These are phyloP conservation scores for Mobula birostris DNA, from an alignment of 2,113 vertebrate genomes.

Conservation along the genomic window DNA sequence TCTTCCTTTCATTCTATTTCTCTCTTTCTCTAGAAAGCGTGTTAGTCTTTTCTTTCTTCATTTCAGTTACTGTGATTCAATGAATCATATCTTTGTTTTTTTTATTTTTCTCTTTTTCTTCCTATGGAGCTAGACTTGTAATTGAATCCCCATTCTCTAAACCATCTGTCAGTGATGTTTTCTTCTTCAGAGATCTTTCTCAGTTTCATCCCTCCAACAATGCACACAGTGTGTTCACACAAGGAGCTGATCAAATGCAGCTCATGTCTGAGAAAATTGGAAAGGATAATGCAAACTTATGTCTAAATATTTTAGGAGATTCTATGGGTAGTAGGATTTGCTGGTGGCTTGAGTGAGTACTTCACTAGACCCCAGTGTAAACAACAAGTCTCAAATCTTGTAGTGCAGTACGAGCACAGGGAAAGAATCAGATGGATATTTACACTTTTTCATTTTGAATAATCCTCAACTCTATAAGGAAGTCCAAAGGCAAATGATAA, in stretches of 20 bases:
- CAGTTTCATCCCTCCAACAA: neutral
- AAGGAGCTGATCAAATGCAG: neutral
- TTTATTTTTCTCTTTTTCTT: neutral
- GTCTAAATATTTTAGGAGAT: neutral
- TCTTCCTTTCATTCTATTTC: neutral
- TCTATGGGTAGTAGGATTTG: neutral
- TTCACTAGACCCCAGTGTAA: neutral
- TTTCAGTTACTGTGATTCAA: neutral
- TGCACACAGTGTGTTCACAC: neutral
- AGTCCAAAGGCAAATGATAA: neutral
- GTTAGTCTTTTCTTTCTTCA: neutral
- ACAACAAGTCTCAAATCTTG: neutral
- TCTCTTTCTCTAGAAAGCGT: too few relatives aligned
- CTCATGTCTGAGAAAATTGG: neutral
- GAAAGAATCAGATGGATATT: neutral
- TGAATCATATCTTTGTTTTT: neutral
- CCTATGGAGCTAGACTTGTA: neutral
- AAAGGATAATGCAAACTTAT: neutral
- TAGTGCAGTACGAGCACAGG: too few relatives aligned
- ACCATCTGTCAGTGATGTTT: neutral
- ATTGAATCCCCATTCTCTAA: neutral
- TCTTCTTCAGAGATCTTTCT: neutral
- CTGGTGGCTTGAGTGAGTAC: neutral
- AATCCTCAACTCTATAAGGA: neutral
- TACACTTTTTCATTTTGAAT: neutral